Conservation (phyloP, 1,140 invertebrate genomes). For the Atta cephalotes region DNA sequence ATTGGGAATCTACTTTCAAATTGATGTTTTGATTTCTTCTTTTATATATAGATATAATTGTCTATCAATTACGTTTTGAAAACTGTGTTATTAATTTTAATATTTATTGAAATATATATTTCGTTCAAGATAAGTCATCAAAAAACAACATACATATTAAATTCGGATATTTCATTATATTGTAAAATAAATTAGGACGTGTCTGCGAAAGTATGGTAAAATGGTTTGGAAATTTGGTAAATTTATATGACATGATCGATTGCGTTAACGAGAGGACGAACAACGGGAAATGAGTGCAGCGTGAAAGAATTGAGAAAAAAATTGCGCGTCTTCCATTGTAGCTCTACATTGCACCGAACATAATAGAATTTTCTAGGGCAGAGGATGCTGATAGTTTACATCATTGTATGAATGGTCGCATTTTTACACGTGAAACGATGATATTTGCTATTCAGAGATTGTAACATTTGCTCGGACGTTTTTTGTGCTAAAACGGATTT, state of each 20-base stretch:
- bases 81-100: neutral
- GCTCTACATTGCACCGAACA: constrained; percentile 45
- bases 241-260: constrained; percentile 60
- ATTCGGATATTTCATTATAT: neutral
- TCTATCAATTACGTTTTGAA: neutral
- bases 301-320: constrained; percentile 44
- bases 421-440: constrained; percentile 44
- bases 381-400: constrained; percentile 68
- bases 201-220: constrained; percentile 25
- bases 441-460: constrained; percentile 53
- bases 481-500: constrained; percentile 48
- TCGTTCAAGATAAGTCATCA: neutral
- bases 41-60: neutral
- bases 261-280: constrained; percentile 56
- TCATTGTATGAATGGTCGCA: constrained; percentile 64
- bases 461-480: constrained; percentile 41
- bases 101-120: neutral
- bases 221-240: constrained; percentile 67
- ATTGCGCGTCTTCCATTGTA: constrained; percentile 61
- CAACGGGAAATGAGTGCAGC: constrained; percentile 6
- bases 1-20: neutral
- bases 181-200: constrained; percentile 31
- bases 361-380: constrained; percentile 74
- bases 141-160: neutral
- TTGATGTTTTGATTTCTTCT: neutral